Percentiles rank a stretch among this genome's conserved stretches.
These are phyloP conservation scores for Ceratosolen fusciceps DNA, from an alignment of 1,140 invertebrate species.

Conservation along the genomic window DNA sequence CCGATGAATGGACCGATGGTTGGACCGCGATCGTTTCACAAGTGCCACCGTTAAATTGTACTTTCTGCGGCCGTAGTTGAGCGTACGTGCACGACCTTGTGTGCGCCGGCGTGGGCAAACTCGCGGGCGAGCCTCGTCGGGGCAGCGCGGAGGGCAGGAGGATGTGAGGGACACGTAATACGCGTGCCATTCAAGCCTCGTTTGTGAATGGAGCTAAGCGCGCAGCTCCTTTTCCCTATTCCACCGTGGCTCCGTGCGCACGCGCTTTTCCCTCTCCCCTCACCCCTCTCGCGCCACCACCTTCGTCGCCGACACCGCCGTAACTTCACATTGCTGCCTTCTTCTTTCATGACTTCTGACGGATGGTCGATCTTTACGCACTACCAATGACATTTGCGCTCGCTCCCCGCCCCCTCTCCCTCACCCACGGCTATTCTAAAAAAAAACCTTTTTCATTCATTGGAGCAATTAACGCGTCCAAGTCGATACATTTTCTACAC, in stretches of 20 bases:
- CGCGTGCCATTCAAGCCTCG: constrained; percentile 12
- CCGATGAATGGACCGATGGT: constrained; percentile 24
- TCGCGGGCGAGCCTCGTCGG: background rate
- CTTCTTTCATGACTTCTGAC: background rate
- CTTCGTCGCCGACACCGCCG: background rate
- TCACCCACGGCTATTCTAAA: background rate
- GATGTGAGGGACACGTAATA: constrained; percentile 41
- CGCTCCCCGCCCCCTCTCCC: no score
- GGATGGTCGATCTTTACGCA: background rate
- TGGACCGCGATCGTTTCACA: constrained; percentile 20
- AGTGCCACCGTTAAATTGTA: background rate
- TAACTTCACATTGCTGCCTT: background rate
- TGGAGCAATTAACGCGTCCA: no score
- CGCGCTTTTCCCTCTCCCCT: background rate
- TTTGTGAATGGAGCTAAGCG: constrained; percentile 7
- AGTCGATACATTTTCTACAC: no score
- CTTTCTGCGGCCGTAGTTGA: background rate
- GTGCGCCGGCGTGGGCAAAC: background rate
- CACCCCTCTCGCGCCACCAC: constrained; percentile 24
- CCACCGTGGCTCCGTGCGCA: background rate
- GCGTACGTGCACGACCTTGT: constrained; percentile 12
- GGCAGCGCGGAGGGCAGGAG: background rate
- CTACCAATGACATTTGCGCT: no score
- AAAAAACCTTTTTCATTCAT: background rate
- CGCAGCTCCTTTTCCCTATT: constrained; percentile 12